A percentile compares a stretch with the other conserved stretches of the same genome.
phyloP scores from a whole-genome alignment of 2,888 invertebrate species.

The Apodemia duryi region DNA sequence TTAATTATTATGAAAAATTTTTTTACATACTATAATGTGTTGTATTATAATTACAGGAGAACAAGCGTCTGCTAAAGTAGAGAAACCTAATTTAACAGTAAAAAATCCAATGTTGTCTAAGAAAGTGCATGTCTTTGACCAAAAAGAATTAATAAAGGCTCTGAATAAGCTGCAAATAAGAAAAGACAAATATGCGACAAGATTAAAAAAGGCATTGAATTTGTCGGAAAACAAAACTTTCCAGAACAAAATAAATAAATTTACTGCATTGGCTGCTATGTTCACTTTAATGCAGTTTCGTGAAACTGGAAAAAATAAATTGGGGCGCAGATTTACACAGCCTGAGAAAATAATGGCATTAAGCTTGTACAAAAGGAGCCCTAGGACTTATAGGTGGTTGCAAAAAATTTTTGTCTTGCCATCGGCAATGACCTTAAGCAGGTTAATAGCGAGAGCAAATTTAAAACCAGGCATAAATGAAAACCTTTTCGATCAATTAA shows the following conservation, averaged over 20 bases:
- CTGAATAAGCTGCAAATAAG: not conserved
- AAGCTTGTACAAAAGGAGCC: not conserved
- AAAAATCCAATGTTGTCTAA: no score
- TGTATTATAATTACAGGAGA: no score
- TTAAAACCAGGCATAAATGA: slow-evolving; percentile 18
- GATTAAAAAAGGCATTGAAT: not conserved
- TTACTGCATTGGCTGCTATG: not conserved
- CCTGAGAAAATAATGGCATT: not conserved
- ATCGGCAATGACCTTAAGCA: slow-evolving; percentile 6
- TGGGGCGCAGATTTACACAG: not conserved
- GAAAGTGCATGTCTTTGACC: no score
- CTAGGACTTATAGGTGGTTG: slow-evolving; percentile 13
- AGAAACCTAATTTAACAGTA: no score
- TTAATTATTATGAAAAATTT: no score
- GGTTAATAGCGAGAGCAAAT: slow-evolving; percentile 12
- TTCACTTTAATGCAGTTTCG: not conserved
- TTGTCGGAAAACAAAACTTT: not conserved
- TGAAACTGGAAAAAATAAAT: not conserved
- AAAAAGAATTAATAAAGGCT: no score
- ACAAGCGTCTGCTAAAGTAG: no score
- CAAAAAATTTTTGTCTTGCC: slow-evolving; percentile 17
- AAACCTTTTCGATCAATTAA: slow-evolving; percentile 15
- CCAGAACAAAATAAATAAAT: not conserved
- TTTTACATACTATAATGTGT: no score
- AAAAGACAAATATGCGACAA: not conserved